Evolutionary conservation across 1,140 invertebrate genomes (phyloP).

Genomic region (Aphaenogaster floridana): DNA sequence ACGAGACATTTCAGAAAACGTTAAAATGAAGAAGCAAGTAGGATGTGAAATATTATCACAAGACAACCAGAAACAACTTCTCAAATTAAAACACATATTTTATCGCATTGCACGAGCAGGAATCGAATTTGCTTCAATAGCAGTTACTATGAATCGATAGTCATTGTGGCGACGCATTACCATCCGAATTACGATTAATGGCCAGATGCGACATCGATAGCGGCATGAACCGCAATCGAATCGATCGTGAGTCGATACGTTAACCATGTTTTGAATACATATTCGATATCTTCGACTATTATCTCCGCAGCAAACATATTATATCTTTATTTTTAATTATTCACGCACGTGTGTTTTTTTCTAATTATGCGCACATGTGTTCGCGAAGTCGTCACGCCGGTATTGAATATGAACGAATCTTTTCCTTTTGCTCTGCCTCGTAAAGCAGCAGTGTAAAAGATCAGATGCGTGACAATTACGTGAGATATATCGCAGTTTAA

Average conservation of each 20-base stretch:
- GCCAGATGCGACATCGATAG: constrained; percentile 17
- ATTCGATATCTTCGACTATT: constrained; percentile 18
- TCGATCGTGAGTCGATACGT: constrained; percentile 2
- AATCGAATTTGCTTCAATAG: background rate
- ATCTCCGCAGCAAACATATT: background rate
- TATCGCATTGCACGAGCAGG: background rate
- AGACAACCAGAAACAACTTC: background rate
- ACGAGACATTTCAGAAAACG: background rate
- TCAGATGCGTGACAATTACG: constrained; percentile 7
- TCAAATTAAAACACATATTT: constrained; percentile 21
- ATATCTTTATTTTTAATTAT: constrained; percentile 28
- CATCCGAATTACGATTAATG: constrained; percentile 35
- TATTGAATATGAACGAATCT: constrained; percentile 20
- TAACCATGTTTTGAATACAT: constrained; percentile 23
- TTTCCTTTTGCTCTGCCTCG: background rate
- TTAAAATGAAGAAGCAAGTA: constrained; percentile 28
- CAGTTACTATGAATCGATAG: constrained; percentile 19
- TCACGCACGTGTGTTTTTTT: background rate
- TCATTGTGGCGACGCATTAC: background rate
- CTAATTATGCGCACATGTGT: constrained; percentile 24
- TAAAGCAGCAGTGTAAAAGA: background rate
- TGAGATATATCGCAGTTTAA: constrained; percentile 2
- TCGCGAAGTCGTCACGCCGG: background rate
- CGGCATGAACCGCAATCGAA: background rate
- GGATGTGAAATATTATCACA: constrained; percentile 5